Evolutionary conservation across 2,113 vertebrate species (phyloP).

Genomic region (Turnix velox): DNA sequence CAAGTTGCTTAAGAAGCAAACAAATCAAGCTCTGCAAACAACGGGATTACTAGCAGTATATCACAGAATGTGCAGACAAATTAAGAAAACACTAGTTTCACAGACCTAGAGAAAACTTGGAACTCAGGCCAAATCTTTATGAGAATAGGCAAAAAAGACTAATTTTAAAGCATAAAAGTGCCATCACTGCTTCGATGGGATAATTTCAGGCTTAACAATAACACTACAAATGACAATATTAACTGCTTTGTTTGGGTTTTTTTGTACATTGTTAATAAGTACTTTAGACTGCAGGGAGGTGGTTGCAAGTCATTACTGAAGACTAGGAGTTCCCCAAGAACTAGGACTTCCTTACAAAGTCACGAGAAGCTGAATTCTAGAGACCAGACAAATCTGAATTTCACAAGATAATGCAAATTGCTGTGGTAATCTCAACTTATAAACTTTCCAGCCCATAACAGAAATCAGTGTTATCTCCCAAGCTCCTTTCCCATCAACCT

Average conservation of each 20-base stretch:
- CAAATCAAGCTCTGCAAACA: background rate
- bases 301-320: background rate
- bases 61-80: accelerated
- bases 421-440: background rate
- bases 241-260: background rate
- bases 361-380: background rate
- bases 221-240: background rate
- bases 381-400: background rate
- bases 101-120: background rate
- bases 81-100: background rate
- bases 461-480: background rate
- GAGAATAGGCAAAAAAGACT: background rate
- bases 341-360: background rate
- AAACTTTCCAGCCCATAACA: background rate
- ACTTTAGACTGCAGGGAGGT: background rate
- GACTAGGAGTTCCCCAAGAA: background rate
- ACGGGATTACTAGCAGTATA: background rate
- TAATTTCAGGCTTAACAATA: background rate
- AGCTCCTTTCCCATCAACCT: background rate
- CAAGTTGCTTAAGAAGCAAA: background rate
- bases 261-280: background rate
- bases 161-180: background rate
- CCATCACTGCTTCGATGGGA: background rate
- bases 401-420: background rate
- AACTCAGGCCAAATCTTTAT: background rate